Conservation (phyloP, 2,113 vertebrate species). For the Dolichotis patagonum region DNA sequence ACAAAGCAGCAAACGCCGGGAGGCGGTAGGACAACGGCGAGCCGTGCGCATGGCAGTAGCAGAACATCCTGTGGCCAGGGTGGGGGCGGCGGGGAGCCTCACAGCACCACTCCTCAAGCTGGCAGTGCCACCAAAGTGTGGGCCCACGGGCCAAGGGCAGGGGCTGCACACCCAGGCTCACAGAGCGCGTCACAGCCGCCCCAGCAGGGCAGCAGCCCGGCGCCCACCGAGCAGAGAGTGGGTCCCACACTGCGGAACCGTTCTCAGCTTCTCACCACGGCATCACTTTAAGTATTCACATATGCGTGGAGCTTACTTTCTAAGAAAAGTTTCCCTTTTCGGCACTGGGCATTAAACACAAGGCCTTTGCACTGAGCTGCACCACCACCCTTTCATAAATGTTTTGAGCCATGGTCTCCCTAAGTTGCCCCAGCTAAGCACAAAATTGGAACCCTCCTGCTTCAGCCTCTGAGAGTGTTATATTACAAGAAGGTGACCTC, state of each 20-base stretch:
- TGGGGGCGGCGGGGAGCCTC: too few relatives aligned
- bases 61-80: accelerated
- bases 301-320: neutral
- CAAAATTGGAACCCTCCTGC: neutral
- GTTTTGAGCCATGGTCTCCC: neutral
- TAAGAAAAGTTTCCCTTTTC: neutral
- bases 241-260: neutral
- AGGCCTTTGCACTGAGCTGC: neutral
- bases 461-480: neutral
- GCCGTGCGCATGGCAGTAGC: too few relatives aligned
- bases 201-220: neutral
- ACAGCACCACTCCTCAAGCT: too few relatives aligned
- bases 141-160: neutral
- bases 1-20: neutral
- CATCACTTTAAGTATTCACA: neutral
- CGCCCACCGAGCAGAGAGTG: neutral
- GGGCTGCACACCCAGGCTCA: accelerated
- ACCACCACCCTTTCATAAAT: neutral
- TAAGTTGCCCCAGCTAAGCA: neutral
- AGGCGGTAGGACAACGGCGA: neutral
- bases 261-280: neutral
- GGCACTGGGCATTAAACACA: neutral
- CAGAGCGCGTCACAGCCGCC: neutral
- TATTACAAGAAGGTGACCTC: neutral
- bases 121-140: too few relatives aligned